phyloP scores from a whole-genome alignment of 2,888 invertebrate genomes.

The Ophonus ardosiacus region DNA sequence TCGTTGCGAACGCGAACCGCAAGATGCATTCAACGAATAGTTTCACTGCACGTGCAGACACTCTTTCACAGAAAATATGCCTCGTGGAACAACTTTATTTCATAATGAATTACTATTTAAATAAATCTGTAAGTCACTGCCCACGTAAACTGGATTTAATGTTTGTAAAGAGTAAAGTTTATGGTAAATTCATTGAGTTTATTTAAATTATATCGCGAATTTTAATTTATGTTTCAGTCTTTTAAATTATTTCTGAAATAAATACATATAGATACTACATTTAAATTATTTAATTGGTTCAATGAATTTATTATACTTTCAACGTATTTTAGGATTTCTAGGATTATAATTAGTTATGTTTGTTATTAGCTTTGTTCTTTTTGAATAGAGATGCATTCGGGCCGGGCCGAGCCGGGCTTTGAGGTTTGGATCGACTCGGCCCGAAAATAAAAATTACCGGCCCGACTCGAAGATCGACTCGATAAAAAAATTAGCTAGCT shows the following conservation, averaged over 20 bases:
- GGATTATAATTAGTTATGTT: background rate
- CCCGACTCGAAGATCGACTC: too few relatives aligned
- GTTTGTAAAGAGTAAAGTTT: slow-evolving; percentile 12
- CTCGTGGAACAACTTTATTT: slow-evolving; percentile 18
- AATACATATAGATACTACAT: background rate
- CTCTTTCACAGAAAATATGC: slow-evolving; percentile 3
- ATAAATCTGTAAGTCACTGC: slow-evolving; percentile 28
- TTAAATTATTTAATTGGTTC: background rate
- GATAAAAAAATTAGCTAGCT: too few relatives aligned
- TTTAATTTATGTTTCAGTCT: background rate
- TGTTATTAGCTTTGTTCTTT: too few relatives aligned
- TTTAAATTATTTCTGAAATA: background rate
- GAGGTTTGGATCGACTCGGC: too few relatives aligned
- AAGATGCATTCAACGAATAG: slow-evolving; percentile 31
- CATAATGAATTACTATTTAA: slow-evolving; percentile 17
- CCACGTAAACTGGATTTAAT: background rate
- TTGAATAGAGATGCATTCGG: too few relatives aligned
- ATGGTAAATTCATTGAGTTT: background rate
- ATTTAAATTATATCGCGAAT: slow-evolving; percentile 1
- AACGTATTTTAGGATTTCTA: background rate
- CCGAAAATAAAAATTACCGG: too few relatives aligned
- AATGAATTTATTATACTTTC: background rate
- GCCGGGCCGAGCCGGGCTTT: too few relatives aligned
- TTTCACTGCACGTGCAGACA: slow-evolving; percentile 22
- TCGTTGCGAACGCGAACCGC: background rate